Conservation (phyloP, 1,140 invertebrate genomes). For the Drosophila ogumai region DNA sequence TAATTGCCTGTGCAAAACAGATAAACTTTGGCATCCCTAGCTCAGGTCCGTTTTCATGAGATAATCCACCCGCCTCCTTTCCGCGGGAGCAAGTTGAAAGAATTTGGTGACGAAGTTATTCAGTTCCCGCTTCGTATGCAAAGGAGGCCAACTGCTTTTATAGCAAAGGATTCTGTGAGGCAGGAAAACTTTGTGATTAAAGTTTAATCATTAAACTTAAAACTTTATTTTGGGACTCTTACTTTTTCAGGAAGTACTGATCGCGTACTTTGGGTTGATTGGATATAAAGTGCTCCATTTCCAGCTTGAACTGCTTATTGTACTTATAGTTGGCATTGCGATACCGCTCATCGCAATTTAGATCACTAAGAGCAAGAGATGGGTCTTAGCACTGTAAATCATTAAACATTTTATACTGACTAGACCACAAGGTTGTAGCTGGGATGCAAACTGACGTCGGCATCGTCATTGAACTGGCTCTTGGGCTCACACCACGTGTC, state of each 20-base stretch:
- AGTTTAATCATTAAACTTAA: too few species aligned
- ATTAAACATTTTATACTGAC: constrained; percentile 19
- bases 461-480: constrained; percentile 3
- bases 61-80: constrained; percentile 42
- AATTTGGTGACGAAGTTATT: constrained; percentile 38
- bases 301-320: constrained; percentile 25
- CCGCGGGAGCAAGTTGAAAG: constrained; percentile 36
- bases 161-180: constrained; percentile 41
- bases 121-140: constrained; percentile 57
- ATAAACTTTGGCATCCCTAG: background rate
- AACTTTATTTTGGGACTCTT: background rate
- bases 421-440: constrained; percentile 49
- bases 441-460: constrained; percentile 51
- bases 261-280: constrained; percentile 13
- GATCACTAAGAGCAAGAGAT: constrained; percentile 14
- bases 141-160: constrained; percentile 50
- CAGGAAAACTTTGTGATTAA: background rate
- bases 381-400: background rate
- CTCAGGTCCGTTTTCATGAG: constrained; percentile 49
- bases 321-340: constrained; percentile 20
- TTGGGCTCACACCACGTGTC: background rate
- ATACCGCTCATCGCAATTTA: constrained; percentile 38
- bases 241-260: constrained; percentile 44
- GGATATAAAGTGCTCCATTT: constrained; percentile 31
- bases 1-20: constrained; percentile 30